phyloP scores from a whole-genome alignment of 1,140 invertebrate species.

The Drosophila rufa region DNA sequence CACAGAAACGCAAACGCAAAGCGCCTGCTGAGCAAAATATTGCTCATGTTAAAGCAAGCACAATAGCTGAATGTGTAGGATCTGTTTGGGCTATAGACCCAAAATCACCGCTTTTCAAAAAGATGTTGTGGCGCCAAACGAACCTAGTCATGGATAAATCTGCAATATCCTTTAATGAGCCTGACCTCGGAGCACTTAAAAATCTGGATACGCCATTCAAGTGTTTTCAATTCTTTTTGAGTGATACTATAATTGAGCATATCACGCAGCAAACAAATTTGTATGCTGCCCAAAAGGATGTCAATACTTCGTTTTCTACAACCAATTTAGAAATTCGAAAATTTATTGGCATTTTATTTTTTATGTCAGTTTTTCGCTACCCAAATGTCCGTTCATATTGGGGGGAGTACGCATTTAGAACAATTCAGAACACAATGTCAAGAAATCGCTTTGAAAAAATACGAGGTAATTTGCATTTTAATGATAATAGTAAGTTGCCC shows the following conservation, averaged over 20 bases:
- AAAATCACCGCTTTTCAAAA: too few species aligned
- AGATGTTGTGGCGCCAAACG: slow-evolving; percentile 25
- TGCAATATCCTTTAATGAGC: slow-evolving; percentile 17
- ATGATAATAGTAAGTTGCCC: too few species aligned
- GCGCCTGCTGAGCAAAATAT: slow-evolving; percentile 9
- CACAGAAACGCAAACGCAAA: background rate
- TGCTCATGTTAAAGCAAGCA: slow-evolving; percentile 22
- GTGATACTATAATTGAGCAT: slow-evolving; percentile 26
- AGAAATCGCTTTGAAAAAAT: too few species aligned
- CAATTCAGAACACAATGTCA: too few species aligned
- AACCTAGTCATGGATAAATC: slow-evolving; percentile 28
- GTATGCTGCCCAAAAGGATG: slow-evolving; percentile 30
- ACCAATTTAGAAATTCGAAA: background rate
- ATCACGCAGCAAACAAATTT: slow-evolving; percentile 26
- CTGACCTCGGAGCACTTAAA: slow-evolving; percentile 19
- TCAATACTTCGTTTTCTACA: slow-evolving; percentile 4
- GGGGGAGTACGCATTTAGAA: too few species aligned
- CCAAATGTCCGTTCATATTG: slow-evolving; percentile 15
- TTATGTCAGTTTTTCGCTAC: slow-evolving; percentile 15
- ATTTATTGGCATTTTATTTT: slow-evolving; percentile 25
- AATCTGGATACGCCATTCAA: slow-evolving; percentile 28
- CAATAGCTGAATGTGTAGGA: slow-evolving; percentile 15
- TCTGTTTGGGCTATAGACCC: slow-evolving; percentile 12
- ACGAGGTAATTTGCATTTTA: too few species aligned
- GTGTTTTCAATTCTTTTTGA: slow-evolving; percentile 24